Evolutionary conservation across 2,888 invertebrate genomes (phyloP).

Genomic region (Trichopria drosophilae): DNA sequence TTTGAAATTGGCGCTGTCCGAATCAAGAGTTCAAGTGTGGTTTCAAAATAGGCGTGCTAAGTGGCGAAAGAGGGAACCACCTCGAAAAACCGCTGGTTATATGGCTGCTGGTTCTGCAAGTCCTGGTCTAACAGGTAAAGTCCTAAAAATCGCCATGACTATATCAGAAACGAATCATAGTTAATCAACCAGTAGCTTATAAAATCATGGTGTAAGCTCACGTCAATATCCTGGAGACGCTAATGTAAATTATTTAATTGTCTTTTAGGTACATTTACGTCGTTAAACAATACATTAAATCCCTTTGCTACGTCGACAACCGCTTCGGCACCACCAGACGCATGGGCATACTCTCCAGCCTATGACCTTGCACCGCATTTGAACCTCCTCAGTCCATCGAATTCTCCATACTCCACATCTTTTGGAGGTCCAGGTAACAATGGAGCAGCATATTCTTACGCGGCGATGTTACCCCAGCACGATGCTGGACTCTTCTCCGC

Average conservation of each 20-base stretch:
- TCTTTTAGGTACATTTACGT: conserved; percentile 62
- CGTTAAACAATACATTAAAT: conserved; percentile 62
- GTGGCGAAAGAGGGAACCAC: conserved; percentile 92
- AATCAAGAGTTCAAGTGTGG: conserved; percentile 78
- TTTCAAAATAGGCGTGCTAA: conserved; percentile 91
- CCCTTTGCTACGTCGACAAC: conserved; percentile 63
- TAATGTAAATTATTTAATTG: not conserved
- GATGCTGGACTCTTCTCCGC: conserved; percentile 68
- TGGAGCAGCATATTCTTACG: conserved; percentile 54
- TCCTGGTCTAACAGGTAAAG: conserved; percentile 49
- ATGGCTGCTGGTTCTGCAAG: conserved; percentile 56
- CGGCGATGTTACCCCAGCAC: conserved; percentile 70
- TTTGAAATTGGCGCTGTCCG: conserved; percentile 84
- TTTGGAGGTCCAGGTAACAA: conserved; percentile 52
- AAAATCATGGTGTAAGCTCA: not conserved
- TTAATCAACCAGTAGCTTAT: conserved; percentile 1
- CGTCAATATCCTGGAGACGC: not conserved
- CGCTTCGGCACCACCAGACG: conserved; percentile 71
- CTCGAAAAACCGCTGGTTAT: conserved; percentile 75
- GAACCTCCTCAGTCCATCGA: conserved; percentile 72
- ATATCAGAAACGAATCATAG: not conserved
- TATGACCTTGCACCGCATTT: conserved; percentile 78
- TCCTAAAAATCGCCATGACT: conserved; percentile 1
- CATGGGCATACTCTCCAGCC: conserved; percentile 79
- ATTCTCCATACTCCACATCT: conserved; percentile 68